Evolutionary conservation across 2,888 invertebrate genomes (phyloP).

Genomic region (Limnephilus lunatus): DNA sequence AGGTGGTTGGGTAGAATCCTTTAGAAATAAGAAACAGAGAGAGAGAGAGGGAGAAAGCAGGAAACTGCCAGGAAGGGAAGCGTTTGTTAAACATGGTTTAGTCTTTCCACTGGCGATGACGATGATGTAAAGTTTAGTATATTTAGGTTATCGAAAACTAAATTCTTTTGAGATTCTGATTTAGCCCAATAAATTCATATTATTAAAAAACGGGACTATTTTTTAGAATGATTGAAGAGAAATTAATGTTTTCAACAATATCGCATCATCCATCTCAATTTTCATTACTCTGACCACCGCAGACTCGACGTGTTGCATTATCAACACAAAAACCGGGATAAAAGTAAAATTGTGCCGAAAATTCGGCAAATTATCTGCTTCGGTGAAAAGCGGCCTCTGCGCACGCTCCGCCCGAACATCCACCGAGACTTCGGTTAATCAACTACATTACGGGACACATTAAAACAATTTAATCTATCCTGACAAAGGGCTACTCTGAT

Average conservation of each 20-base stretch:
- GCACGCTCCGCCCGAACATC: slow-evolving; percentile 12
- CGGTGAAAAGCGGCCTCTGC: slow-evolving; percentile 11
- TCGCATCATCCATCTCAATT: not conserved
- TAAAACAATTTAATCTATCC: slow-evolving; percentile 21
- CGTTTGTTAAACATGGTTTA: too few relatives aligned
- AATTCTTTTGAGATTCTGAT: too few relatives aligned
- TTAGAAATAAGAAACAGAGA: too few relatives aligned
- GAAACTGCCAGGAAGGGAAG: too few relatives aligned
- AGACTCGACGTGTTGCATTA: not conserved
- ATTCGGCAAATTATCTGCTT: not conserved
- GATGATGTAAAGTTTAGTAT: too few relatives aligned
- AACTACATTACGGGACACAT: slow-evolving; percentile 15
- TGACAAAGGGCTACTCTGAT: not conserved
- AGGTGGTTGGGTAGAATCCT: too few relatives aligned
- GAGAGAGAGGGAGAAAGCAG: too few relatives aligned
- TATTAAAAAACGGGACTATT: too few relatives aligned
- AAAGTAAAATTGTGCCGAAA: not conserved
- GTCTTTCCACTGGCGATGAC: too few relatives aligned
- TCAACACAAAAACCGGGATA: not conserved
- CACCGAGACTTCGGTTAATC: slow-evolving; percentile 25
- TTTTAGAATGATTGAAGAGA: too few relatives aligned
- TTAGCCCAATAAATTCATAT: too few relatives aligned
- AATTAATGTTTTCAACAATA: not conserved
- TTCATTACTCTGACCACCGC: not conserved
- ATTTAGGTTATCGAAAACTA: too few relatives aligned